A percentile compares a stretch with the other conserved stretches of the same genome.
These are phyloP conservation scores for Baryphthengus martii DNA, from an alignment of 2,113 vertebrate species.

Conservation along the genomic window DNA sequence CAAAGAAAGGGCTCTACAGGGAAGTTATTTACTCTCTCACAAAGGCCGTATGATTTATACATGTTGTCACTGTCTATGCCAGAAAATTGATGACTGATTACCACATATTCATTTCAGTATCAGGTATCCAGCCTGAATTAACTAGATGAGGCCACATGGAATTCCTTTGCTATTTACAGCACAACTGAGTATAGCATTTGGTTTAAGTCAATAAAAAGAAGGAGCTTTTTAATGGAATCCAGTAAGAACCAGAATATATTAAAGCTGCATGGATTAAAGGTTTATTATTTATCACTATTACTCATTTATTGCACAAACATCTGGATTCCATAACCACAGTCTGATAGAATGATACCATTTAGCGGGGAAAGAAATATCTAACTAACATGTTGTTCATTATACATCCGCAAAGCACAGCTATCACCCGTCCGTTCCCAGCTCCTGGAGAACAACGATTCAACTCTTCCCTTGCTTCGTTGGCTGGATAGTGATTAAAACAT, in stretches of 20 bases:
- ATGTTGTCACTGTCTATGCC: conserved; percentile 1
- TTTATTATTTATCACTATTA: conserved; percentile 4
- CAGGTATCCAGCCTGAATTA: conserved; percentile 29
- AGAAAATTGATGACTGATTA: conserved; percentile 14
- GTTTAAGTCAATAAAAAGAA: neutral
- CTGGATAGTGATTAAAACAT: neutral
- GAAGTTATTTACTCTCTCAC: neutral
- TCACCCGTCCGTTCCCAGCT: neutral
- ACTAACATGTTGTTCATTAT: neutral
- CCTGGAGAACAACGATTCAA: neutral
- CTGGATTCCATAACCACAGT: conserved; percentile 4
- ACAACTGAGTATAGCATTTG: neutral
- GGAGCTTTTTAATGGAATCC: neutral
- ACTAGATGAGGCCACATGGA: neutral
- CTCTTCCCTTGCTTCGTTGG: neutral
- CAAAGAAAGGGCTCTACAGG: neutral
- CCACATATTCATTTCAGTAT: neutral
- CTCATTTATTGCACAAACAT: neutral
- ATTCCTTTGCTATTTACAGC: conserved; percentile 6
- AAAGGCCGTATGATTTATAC: neutral
- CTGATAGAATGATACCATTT: neutral
- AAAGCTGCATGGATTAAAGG: neutral
- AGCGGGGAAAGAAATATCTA: neutral
- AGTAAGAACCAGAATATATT: neutral
- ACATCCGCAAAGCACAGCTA: neutral